These are phyloP conservation scores for Donacobius atricapilla DNA, from an alignment of 2,113 vertebrate species.

Conservation along the genomic window DNA sequence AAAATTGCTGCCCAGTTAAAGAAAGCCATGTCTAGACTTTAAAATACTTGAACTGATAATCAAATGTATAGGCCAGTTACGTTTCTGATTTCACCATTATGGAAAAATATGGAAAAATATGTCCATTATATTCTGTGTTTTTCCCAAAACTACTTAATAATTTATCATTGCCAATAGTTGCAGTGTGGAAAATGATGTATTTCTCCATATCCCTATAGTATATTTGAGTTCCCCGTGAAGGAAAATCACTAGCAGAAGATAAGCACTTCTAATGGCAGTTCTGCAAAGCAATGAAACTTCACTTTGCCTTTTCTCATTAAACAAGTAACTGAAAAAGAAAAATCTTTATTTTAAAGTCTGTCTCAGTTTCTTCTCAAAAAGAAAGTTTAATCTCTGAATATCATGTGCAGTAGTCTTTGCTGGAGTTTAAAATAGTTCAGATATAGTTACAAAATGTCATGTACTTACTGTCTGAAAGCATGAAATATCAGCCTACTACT, in stretches of 20 bases:
- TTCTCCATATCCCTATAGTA: neutral
- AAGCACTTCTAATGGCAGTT: neutral
- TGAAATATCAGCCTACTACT: neutral
- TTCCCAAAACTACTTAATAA: neutral
- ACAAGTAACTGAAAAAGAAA: neutral
- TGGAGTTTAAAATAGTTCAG: neutral
- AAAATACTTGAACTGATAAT: neutral
- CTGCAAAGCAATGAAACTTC: neutral
- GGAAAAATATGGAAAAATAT: neutral
- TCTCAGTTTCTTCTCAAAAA: neutral
- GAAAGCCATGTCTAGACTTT: neutral
- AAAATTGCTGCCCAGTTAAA: neutral
- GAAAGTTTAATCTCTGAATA: neutral
- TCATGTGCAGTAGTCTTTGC: neutral
- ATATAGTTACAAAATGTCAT: neutral
- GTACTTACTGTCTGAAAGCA: neutral
- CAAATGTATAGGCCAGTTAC: neutral
- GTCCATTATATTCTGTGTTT: neutral
- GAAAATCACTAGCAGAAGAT: neutral
- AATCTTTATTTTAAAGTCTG: neutral
- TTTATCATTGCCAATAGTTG: conserved; percentile 20
- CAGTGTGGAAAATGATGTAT: conserved; percentile 24
- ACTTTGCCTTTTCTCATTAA: neutral
- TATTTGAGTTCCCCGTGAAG: neutral
- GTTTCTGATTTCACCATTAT: neutral